Evolutionary conservation across 2,888 invertebrate genomes (phyloP), one percentile per base, ranked within the genome.

Genomic region (Hydrotaea diabolus): DNA sequence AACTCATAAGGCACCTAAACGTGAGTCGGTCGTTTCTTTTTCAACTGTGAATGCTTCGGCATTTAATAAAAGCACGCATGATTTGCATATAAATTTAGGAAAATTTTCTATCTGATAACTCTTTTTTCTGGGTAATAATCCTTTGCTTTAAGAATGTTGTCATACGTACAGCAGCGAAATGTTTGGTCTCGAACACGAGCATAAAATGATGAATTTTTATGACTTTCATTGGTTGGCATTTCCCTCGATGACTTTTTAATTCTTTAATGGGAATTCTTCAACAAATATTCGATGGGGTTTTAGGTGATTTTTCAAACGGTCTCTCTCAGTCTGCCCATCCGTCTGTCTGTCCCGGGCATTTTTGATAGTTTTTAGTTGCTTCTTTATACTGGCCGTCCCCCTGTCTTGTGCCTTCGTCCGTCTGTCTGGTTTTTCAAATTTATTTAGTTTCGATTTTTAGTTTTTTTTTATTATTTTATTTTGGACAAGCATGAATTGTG

Each of bases 11-110:
- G n/a, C n/a, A 19, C 23, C 5, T 8, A 59, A 59, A 59, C 59
- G 59, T 59, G 59, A 59, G 59, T 15, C 23, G 23, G 19, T 13
- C 43, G 43, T 7, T n/a, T 43, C 15, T 13, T 43, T 43, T 43
- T 43, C 5, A 11, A 2, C 13, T 11, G 43, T 49, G 15, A n/a
- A 15, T 49, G 43, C 43, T 19, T 23, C 57, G 13, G 23, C 57
- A 19, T 57, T 23, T 23, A 59, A 59, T 3, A 59, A 26, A 59
- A 59, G n/a, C 15, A 17, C 53, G 53, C 71, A 71, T 71, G 71
- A 53, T 71, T 71, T 71, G 71, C 71, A 71, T 71, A 71, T 26
- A 31, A 71, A 71, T 53, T 31, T 26, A 2, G n/a, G 49, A 49
- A 2, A n/a, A n/a, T n/a, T n/a, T n/a, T n/a, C n/a, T n/a, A n/a